Evolutionary conservation across 1,140 invertebrate genomes (phyloP).

Genomic region (Prorops nasuta): DNA sequence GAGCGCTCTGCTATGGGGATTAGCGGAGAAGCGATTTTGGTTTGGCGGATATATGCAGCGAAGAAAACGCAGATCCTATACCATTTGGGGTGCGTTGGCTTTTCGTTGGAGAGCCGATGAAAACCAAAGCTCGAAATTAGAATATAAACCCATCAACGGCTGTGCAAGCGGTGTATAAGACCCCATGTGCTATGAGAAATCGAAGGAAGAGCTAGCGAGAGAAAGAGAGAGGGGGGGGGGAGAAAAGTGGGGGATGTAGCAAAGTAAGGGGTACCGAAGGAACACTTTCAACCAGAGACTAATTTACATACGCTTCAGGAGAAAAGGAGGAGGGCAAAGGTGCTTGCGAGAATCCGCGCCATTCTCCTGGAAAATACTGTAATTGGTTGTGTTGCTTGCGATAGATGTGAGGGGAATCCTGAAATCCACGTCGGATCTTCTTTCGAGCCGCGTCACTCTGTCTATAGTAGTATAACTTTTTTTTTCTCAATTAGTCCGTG

Average conservation of each 20-base stretch:
- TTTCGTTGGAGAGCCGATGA: conserved; percentile 31
- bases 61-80: conserved; percentile 33
- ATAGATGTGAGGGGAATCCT: conserved; percentile 37
- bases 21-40: conserved; percentile 47
- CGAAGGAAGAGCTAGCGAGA: background rate
- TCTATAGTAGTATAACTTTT: too few relatives aligned
- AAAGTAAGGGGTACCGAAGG: conserved; percentile 23
- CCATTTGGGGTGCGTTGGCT: conserved; percentile 9
- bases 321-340: conserved; percentile 21
- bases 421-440: conserved; percentile 31
- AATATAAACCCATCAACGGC: conserved; percentile 44
- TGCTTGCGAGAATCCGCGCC: conserved; percentile 30
- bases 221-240: conserved; percentile 2
- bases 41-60: conserved; percentile 27
- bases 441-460: background rate
- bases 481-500: too few relatives aligned
- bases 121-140: conserved; percentile 51
- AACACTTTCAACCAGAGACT: conserved; percentile 39
- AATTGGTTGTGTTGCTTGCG: conserved; percentile 47
- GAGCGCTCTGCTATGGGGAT: too few relatives aligned
- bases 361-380: conserved; percentile 52
- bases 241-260: conserved; percentile 10
- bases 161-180: conserved; percentile 34
- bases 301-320: conserved; percentile 49
- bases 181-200: conserved; percentile 33